A percentile compares a stretch with the other conserved stretches of the same genome.
Evolutionary conservation across 2,888 invertebrate genomes (phyloP).

Genomic region (Polyommatus iphigenia): DNA sequence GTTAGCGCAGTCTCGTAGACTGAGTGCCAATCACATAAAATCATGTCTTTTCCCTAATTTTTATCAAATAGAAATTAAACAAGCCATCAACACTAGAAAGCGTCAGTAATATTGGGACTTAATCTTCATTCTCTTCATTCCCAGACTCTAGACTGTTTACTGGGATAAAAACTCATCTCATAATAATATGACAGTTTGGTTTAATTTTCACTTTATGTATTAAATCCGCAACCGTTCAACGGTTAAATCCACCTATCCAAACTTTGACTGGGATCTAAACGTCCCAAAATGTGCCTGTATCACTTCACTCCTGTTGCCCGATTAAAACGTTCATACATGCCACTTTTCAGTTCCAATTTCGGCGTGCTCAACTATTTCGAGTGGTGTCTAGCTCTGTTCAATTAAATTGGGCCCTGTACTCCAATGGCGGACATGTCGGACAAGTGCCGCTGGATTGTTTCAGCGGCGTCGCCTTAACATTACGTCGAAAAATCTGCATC

Average conservation of each 20-base stretch:
- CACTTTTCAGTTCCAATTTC: conserved; percentile 46
- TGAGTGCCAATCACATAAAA: neutral
- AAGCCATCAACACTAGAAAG: too few relatives aligned
- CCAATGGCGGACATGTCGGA: conserved; percentile 41
- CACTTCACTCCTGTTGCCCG: neutral
- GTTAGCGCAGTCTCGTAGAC: neutral
- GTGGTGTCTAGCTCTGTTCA: conserved; percentile 47
- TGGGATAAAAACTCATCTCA: neutral
- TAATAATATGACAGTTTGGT: neutral
- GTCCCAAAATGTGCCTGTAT: neutral
- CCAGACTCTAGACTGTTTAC: neutral
- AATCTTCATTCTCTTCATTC: neutral
- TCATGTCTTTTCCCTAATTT: neutral
- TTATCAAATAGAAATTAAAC: neutral
- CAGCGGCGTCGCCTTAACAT: conserved; percentile 30
- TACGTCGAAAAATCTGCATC: neutral
- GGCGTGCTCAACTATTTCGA: conserved; percentile 45
- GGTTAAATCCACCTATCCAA: neutral
- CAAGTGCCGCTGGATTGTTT: conserved; percentile 39
- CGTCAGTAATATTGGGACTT: neutral
- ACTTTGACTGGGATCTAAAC: neutral
- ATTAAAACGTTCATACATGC: conserved; percentile 32
- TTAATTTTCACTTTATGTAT: neutral
- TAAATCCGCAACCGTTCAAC: neutral
- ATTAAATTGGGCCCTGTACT: conserved; percentile 51